A percentile compares a stretch with the other conserved stretches of the same genome.
Evolutionary conservation across 35 echinoderm and acorn worm genomes (phyloP).

Genomic region (Stichopus chloronotus): DNA sequence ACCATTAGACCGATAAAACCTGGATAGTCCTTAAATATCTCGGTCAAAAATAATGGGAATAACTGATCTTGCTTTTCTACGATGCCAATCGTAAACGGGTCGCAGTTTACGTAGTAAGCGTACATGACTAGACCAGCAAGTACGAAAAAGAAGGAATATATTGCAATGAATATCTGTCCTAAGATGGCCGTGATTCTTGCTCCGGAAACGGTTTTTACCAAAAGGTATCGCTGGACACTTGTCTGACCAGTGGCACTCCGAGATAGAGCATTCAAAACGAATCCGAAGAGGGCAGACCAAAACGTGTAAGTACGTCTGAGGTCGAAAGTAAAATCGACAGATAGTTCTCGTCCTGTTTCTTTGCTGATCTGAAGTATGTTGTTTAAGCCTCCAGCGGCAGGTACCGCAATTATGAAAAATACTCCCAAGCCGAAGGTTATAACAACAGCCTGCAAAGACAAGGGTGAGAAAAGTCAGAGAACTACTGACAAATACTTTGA

Average conservation of each 20-base stretch:
- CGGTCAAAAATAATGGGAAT: neutral
- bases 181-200: neutral
- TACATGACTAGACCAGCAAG: neutral
- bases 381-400: neutral
- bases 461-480: neutral
- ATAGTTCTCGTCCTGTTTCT: neutral
- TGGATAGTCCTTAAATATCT: neutral
- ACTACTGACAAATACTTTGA: too few species aligned
- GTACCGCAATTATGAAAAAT: too few species aligned
- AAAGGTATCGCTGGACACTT: neutral
- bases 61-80: neutral
- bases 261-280: neutral
- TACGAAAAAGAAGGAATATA: neutral
- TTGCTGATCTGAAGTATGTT: neutral
- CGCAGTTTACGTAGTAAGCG: neutral
- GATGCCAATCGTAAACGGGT: neutral
- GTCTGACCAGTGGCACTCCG: neutral
- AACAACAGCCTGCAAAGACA: neutral
- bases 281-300: neutral
- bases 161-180: neutral
- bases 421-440: too few species aligned
- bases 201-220: neutral
- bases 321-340: neutral
- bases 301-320: neutral
- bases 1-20: neutral